phyloP scores from a whole-genome alignment of 2,113 vertebrate genomes.

The Fukomys damarensis region DNA sequence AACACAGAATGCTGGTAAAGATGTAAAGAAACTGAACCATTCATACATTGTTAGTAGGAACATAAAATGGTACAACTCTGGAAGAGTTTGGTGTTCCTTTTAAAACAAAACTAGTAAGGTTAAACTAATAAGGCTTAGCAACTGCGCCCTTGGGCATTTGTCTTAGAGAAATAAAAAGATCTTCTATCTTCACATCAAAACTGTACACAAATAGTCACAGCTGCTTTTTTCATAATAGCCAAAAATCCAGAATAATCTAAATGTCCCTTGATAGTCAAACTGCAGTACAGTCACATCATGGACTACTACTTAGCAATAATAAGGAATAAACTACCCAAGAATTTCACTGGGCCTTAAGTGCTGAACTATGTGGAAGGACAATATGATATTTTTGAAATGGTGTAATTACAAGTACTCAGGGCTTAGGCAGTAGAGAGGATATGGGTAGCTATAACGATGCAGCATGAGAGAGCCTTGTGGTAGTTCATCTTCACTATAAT shows the following conservation, averaged over 20 bases:
- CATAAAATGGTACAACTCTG: not conserved
- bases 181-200: not conserved
- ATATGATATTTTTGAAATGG: not conserved
- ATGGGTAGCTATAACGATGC: not conserved
- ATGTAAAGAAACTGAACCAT: not conserved
- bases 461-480: not conserved
- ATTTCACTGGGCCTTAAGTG: not conserved
- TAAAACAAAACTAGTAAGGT: no score
- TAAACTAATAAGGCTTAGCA: no score
- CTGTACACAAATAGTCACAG: not conserved
- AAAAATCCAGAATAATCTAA: not conserved
- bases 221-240: not conserved
- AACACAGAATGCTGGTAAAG: no score
- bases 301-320: not conserved
- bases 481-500: not conserved
- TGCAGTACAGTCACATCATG: not conserved
- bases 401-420: constrained; percentile 17
- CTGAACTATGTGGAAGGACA: not conserved
- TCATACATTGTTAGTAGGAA: not conserved
- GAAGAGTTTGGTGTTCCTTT: no score
- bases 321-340: not conserved
- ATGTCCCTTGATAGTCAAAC: not conserved
- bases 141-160: not conserved
- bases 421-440: not conserved
- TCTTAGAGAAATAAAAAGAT: not conserved